Evolutionary conservation across 1,140 invertebrate genomes (phyloP).

Genomic region (Drosophila serrata): DNA sequence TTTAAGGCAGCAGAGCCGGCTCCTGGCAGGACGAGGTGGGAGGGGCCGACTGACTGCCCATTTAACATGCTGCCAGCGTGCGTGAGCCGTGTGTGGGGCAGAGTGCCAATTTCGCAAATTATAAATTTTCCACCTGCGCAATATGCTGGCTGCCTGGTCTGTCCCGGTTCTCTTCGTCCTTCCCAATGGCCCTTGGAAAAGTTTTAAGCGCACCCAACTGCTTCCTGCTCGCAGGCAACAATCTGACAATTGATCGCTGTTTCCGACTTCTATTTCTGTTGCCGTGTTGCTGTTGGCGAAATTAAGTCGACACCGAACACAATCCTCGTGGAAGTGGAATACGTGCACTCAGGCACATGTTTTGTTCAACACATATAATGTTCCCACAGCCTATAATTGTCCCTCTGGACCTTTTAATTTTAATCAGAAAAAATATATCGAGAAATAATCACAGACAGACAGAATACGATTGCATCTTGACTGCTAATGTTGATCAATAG

Average conservation of each 20-base stretch:
- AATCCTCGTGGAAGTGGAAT: slow-evolving; percentile 13
- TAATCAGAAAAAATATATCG: too few species aligned
- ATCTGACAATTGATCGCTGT: slow-evolving; percentile 79
- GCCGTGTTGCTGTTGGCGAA: slow-evolving; percentile 41
- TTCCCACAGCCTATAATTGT: not conserved
- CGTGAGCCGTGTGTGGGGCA: slow-evolving; percentile 41
- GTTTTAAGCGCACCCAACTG: slow-evolving; percentile 68
- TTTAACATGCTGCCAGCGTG: slow-evolving; percentile 80
- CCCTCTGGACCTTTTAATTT: too few species aligned
- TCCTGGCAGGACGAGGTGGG: slow-evolving; percentile 10
- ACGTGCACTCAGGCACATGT: not conserved
- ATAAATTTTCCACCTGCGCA: slow-evolving; percentile 82
- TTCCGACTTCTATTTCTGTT: slow-evolving; percentile 64
- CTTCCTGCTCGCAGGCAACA: slow-evolving; percentile 63
- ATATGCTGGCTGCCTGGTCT: slow-evolving; percentile 55
- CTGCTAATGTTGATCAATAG: too few species aligned
- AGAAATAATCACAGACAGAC: too few species aligned
- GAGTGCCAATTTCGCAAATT: slow-evolving; percentile 76
- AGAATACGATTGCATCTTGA: too few species aligned
- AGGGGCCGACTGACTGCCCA: slow-evolving; percentile 58
- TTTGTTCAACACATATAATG: too few species aligned
- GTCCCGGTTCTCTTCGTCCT: not conserved
- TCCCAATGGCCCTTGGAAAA: slow-evolving; percentile 61
- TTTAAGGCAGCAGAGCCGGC: slow-evolving; percentile 55
- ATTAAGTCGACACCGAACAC: slow-evolving; percentile 72